Percentiles rank a stretch among this genome's conserved stretches.
phyloP scores from a whole-genome alignment of 1,140 invertebrate genomes.

The Drosophila ananassae region DNA sequence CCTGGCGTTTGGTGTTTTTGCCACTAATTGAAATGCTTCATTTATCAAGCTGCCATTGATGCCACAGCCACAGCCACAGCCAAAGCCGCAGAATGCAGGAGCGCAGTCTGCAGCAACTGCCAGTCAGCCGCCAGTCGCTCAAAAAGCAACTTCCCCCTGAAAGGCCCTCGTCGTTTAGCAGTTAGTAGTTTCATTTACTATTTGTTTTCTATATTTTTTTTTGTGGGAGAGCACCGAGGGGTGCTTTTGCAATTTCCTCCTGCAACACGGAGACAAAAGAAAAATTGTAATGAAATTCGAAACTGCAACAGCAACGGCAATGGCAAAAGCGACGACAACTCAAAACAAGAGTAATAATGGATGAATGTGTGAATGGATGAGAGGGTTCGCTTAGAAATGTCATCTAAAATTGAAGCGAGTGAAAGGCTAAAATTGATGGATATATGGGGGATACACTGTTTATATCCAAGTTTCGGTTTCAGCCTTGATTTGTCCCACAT shows the following conservation, averaged over 20 bases:
- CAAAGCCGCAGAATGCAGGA: slow-evolving; percentile 31
- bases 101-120: slow-evolving; percentile 29
- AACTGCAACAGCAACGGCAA: slow-evolving; percentile 53
- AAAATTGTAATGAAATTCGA: slow-evolving; percentile 77
- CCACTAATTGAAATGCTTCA: slow-evolving; percentile 75
- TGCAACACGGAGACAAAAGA: slow-evolving; percentile 60
- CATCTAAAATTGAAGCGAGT: slow-evolving; percentile 71
- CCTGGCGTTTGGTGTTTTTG: slow-evolving; percentile 41
- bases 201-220: slow-evolving; percentile 41
- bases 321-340: slow-evolving; percentile 45
- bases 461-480: neutral
- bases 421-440: slow-evolving; percentile 35
- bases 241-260: slow-evolving; percentile 57
- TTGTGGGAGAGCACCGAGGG: neutral
- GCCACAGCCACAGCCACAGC: slow-evolving; percentile 41
- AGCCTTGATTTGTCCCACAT: slow-evolving; percentile 62
- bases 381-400: slow-evolving; percentile 60
- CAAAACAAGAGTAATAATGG: slow-evolving; percentile 18
- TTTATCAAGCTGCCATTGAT: slow-evolving; percentile 72
- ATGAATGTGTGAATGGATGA: slow-evolving; percentile 46
- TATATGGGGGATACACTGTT: slow-evolving; percentile 18
- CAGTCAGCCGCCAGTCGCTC: slow-evolving; percentile 46
- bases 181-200: slow-evolving; percentile 63
- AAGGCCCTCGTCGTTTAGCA: slow-evolving; percentile 40
- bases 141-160: slow-evolving; percentile 26